These are phyloP conservation scores for Rhagologus leucostigma DNA, from an alignment of 2,113 vertebrate genomes.

Conservation along the genomic window DNA sequence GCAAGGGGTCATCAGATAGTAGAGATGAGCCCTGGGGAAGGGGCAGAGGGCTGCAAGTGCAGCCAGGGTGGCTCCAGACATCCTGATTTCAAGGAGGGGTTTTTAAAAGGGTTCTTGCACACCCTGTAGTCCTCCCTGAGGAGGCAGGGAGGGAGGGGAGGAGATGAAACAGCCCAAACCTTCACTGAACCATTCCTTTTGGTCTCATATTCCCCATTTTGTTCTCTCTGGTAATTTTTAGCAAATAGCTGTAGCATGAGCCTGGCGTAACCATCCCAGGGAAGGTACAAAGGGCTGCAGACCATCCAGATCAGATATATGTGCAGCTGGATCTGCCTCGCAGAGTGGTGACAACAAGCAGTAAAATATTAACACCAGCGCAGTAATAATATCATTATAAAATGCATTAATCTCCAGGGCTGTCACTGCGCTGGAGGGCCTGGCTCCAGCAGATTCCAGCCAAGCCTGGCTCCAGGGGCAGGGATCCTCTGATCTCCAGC, in stretches of 20 bases:
- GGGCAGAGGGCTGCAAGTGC: not conserved
- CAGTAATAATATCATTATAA: not conserved
- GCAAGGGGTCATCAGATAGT: not conserved
- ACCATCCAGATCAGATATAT: not conserved
- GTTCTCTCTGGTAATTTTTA: not conserved
- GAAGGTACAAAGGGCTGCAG: not conserved
- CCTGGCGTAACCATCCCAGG: not conserved
- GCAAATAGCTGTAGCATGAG: not conserved
- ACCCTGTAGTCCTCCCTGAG: not conserved
- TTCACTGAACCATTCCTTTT: not conserved
- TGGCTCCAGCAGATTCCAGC: not conserved
- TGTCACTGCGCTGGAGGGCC: not conserved
- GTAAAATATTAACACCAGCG: conserved; percentile 9
- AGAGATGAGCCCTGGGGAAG: not conserved
- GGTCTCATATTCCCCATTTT: not conserved
- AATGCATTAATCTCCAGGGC: not conserved
- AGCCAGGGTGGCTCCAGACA: not conserved
- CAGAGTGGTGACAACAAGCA: not conserved
- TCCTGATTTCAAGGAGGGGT: not conserved
- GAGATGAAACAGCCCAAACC: not conserved
- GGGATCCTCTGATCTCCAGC: not conserved
- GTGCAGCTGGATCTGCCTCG: not conserved
- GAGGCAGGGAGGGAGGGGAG: not conserved
- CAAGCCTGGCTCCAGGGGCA: not conserved
- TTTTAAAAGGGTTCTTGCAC: not conserved